phyloP scores from a whole-genome alignment of 92 coral and sea anemone genomes.

The Pocillopora meandrina region DNA sequence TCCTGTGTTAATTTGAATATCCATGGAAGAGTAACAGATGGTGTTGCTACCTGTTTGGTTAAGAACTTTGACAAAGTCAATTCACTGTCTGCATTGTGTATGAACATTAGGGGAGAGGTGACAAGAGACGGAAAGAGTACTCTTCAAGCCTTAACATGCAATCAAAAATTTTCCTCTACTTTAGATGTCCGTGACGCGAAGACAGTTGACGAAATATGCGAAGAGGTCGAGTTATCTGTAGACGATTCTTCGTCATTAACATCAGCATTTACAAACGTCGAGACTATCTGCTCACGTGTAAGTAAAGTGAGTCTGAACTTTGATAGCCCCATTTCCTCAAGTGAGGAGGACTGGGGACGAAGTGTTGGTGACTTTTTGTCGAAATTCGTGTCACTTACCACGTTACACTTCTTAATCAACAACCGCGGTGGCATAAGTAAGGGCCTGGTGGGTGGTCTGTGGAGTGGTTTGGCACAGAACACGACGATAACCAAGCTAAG shows the following conservation, averaged over 20 bases:
- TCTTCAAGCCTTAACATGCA: not conserved
- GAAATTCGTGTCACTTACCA: too few species aligned
- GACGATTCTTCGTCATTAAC: not conserved
- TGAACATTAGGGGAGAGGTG: slow-evolving; percentile 14
- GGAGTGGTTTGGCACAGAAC: not conserved
- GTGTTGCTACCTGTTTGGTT: not conserved
- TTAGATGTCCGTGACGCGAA: not conserved
- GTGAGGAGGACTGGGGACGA: too few species aligned
- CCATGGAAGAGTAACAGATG: slow-evolving; percentile 5
- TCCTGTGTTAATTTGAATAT: not conserved
- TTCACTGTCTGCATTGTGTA: not conserved
- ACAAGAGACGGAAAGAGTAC: not conserved
- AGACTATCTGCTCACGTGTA: not conserved
- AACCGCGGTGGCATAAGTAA: too few species aligned
- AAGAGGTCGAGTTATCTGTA: not conserved
- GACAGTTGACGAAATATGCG: not conserved
- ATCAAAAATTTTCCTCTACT: not conserved
- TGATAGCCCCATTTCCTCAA: not conserved
- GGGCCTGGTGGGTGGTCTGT: not conserved
- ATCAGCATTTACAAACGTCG: not conserved
- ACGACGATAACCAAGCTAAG: not conserved
- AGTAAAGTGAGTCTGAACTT: not conserved
- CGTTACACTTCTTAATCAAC: too few species aligned
- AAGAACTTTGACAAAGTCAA: not conserved
- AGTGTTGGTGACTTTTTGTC: not conserved